phyloP scores from a whole-genome alignment of 2,888 invertebrate genomes.

The Tanytarsus gracilentus region DNA sequence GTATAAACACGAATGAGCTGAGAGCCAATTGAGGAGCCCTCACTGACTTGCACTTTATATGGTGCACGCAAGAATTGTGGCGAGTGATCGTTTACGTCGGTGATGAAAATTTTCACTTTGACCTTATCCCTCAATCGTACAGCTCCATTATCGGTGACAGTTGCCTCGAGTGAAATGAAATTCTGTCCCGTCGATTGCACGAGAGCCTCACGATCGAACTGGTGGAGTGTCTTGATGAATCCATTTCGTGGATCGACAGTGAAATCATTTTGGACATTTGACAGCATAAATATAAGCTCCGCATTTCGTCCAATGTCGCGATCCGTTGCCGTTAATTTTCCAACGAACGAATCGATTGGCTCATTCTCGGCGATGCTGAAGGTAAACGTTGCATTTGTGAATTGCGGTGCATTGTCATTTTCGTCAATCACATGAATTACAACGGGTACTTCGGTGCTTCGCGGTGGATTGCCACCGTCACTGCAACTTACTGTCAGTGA shows the following conservation, averaged over 20 bases:
- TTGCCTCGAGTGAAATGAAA: constrained; percentile 74
- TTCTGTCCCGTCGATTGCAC: constrained; percentile 68
- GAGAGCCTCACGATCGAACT: constrained; percentile 82
- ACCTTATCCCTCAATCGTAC: constrained; percentile 72
- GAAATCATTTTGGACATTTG: constrained; percentile 69
- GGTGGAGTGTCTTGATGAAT: constrained; percentile 72
- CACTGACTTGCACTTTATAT: constrained; percentile 82
- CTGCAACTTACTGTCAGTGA: constrained; percentile 74
- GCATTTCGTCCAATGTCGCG: constrained; percentile 85
- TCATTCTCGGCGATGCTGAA: constrained; percentile 85
- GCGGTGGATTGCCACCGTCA: constrained; percentile 68
- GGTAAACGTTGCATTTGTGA: constrained; percentile 81
- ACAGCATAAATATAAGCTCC: constrained; percentile 74
- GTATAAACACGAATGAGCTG: constrained; percentile 80
- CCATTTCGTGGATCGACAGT: constrained; percentile 83
- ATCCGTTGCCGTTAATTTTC: constrained; percentile 82
- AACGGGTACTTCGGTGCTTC: constrained; percentile 79
- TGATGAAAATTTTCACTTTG: constrained; percentile 75
- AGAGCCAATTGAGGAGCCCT: constrained; percentile 71
- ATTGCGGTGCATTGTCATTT: constrained; percentile 91
- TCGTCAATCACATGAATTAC: constrained; percentile 91
- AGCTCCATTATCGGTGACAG: constrained; percentile 76
- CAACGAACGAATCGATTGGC: constrained; percentile 81
- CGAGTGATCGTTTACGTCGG: constrained; percentile 85
- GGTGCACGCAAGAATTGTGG: constrained; percentile 75